Base-by-base conservation (phyloP, 2,797 vertebrate genomes). In the Heterohyrax brucei region DNA sequence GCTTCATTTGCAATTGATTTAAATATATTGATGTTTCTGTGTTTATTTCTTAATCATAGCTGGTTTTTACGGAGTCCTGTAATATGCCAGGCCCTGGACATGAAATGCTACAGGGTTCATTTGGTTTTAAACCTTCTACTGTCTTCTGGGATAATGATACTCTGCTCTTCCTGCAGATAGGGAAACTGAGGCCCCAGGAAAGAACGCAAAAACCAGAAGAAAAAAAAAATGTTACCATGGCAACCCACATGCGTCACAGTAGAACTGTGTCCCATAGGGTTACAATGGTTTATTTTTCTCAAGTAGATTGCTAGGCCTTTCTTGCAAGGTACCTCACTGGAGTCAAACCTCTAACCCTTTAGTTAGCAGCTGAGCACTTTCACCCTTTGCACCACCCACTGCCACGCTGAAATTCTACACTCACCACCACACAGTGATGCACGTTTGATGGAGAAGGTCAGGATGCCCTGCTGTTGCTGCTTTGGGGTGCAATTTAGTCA, bases 1-100 rank as follows among this genome's bases (percentile, higher is more conserved):
- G 70, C 90, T 82, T 87, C 16, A 3, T n/a, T 8, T n/a, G 59
- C 1, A 50, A 92, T 61, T 64, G 95, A 92, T 95, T 86, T 48
- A 82, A 91, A 56, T 50, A 10, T 2, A 61, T 64, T n/a, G 84
- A 53, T n/a, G 1, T 75, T 82, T 89, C 90, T 19, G 0, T 3
- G 16, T 73, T 87, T 66, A 66, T 78, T 39, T 56, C 91, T 73
- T 53, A 33, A 44, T 7, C 21, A 84, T 10, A 26, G 28, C 13
- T 4, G 44, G 82, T 44, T 3, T 76, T 73, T 44, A 39, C 13
- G 24, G 75, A 95, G 50, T 22, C 6, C 0, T 0, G 62, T 9
- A 10, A 0, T 53, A 33, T 8, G 24, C 73, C 66, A 4, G 73
- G 44, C 33, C 44, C 62, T 3, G 50, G 24, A 6, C 22, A 4